phyloP scores from a whole-genome alignment of 2,113 vertebrate species.

The Pseudois nayaur region DNA sequence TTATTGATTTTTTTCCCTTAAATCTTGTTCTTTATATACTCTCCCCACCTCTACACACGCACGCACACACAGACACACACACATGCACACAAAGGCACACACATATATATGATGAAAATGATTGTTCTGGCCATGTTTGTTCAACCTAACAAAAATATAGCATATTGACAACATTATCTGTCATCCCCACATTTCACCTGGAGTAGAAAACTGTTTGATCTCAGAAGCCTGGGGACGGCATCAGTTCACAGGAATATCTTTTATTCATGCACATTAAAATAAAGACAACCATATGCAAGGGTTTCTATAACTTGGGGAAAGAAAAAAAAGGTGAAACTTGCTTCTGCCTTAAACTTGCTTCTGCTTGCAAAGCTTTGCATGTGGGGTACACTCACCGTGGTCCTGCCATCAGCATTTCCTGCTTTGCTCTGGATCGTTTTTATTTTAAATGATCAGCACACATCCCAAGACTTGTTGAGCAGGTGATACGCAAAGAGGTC shows the following conservation, averaged over 20 bases:
- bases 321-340: background rate
- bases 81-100: background rate
- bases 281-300: constrained; percentile 77
- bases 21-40: constrained; percentile 73
- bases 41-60: background rate
- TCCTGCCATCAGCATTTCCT: background rate
- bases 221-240: constrained; percentile 73
- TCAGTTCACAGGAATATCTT: constrained; percentile 75
- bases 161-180: constrained; percentile 79
- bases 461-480: accelerated
- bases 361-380: background rate
- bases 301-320: constrained; percentile 60
- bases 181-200: constrained; percentile 81
- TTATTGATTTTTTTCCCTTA: constrained; percentile 77
- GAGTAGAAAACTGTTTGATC: constrained; percentile 80
- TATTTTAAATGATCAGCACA: background rate
- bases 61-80: background rate
- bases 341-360: background rate
- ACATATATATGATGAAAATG: constrained; percentile 61
- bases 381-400: background rate
- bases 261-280: constrained; percentile 82
- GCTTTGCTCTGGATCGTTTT: background rate
- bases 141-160: constrained; percentile 77
- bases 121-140: constrained; percentile 75
- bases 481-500: background rate